Base-by-base conservation (phyloP, 1,140 invertebrate species). In the Nymphalis io region DNA sequence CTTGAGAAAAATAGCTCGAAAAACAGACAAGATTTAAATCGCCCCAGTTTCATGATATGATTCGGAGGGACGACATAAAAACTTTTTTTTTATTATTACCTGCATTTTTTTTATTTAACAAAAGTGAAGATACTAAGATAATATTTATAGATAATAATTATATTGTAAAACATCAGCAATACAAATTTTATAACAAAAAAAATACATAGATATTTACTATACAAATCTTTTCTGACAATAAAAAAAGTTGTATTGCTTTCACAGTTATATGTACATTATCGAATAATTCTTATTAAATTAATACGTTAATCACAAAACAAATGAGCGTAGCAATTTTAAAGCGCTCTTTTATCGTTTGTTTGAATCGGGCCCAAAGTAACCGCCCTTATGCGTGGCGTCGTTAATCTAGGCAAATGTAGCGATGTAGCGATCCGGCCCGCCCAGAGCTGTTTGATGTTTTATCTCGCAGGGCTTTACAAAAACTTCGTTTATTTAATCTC, bases 1-100 rank as follows among this genome's bases (percentile, higher is more conserved):
- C 84, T 91, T 91, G 89, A 91, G 87, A 89, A 91, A 91, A 89
- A 91, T 91, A 85, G 85, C 85, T 87, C 82, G 85, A 80, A 88
- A 89, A 88, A 87, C 84, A 84, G 81, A 82, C 76, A 88, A 89
- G 85, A 87, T 87, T 88, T 84, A 88, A 85, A 70, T 76, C 75
- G 76, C 44, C 74, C 78, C 76, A 77, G 70, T 81, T 85, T 78
- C 70, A 62, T 57, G 64, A 61, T 51, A n/a, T 12, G 39, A 23
- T 65, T 42, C 4, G 18, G 40, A 46, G 21, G 39, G 23, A 48
- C 51, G 60, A 39, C 38, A 63, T 63, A 55, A 21, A 21, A 55
- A 15, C 4, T 55, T 13, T 1, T 12, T 27, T 23, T 21, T 33
- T 8, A 33, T 8, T 33, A 8, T 33, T 33, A 33, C 27, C n/a